These are phyloP conservation scores for fruit fly (Drosophila melanogaster) DNA, from an alignment of 1,140 invertebrate species.

Conservation along the genomic window DNA sequence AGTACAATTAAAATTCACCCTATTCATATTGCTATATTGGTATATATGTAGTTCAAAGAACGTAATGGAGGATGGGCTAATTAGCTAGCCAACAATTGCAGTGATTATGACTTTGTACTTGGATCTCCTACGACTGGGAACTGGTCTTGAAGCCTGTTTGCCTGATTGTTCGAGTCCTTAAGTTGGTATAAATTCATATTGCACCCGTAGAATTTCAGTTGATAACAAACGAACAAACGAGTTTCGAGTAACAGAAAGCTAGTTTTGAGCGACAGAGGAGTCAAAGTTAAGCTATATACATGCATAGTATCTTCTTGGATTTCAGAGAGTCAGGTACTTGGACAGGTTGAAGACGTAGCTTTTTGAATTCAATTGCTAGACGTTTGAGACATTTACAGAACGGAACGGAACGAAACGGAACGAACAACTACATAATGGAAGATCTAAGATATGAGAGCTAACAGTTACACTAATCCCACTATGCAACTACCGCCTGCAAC, in stretches of 20 bases:
- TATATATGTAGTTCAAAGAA: constrained; percentile 8
- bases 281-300: constrained; percentile 29
- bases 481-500: constrained; percentile 28
- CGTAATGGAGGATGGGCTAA: constrained; percentile 19
- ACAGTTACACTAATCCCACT: constrained; percentile 50
- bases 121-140: constrained; percentile 2
- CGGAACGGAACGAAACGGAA: constrained; percentile 6
- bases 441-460: constrained; percentile 74
- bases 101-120: constrained; percentile 14
- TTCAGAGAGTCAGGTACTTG: constrained; percentile 67
- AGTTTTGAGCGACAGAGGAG: constrained; percentile 1
- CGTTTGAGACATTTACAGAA: constrained; percentile 52
- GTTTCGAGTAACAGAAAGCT: constrained; percentile 10
- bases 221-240: constrained; percentile 5
- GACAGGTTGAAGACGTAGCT: constrained; percentile 77
- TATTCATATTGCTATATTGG: constrained; percentile 13
- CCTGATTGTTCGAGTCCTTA: constrained; percentile 41
- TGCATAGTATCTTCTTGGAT: constrained; percentile 10
- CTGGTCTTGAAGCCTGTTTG: constrained; percentile 42
- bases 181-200: constrained; percentile 43
- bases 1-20: constrained; percentile 48
- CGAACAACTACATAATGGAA: constrained; percentile 62
- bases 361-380: constrained; percentile 49
- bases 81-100: constrained; percentile 1
- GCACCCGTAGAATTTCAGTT: constrained; percentile 35